These are phyloP conservation scores for Drosophila prostipennis DNA, from an alignment of 2,888 invertebrate genomes.

Conservation along the genomic window DNA sequence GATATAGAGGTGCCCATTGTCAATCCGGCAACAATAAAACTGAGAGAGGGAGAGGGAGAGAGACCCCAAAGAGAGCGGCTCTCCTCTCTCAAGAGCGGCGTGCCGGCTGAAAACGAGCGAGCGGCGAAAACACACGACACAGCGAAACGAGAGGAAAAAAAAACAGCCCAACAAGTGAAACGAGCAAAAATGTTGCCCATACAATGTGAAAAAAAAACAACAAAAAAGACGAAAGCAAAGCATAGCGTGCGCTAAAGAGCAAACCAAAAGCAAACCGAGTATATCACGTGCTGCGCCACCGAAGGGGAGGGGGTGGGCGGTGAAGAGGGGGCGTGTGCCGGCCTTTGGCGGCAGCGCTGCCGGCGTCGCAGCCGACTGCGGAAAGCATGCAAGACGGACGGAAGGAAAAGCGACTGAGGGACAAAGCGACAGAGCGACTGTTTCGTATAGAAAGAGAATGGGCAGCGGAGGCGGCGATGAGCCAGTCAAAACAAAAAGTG, in stretches of 20 bases:
- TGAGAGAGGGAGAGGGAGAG: constrained; percentile 20
- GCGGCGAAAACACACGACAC: constrained; percentile 25
- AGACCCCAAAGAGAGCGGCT: constrained; percentile 13
- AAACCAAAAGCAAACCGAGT: constrained; percentile 72
- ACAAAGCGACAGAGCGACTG: constrained; percentile 41
- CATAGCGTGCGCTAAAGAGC: constrained; percentile 73
- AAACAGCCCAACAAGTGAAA: constrained; percentile 78
- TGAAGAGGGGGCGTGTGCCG: constrained; percentile 58
- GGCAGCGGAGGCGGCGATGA: constrained; percentile 50
- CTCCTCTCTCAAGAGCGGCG: constrained; percentile 16
- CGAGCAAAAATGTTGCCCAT: constrained; percentile 43
- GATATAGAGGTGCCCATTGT: constrained; percentile 62
- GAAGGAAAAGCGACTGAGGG: constrained; percentile 30
- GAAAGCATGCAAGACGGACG: constrained; percentile 5
- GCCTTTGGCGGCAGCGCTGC: constrained; percentile 76
- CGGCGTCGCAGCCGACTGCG: constrained; percentile 58
- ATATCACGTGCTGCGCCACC: constrained; percentile 72
- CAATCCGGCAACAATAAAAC: constrained; percentile 50
- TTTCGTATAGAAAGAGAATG: constrained; percentile 73
- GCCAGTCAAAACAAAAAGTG: constrained; percentile 74
- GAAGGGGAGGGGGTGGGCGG: constrained; percentile 18
- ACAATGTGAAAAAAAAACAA: constrained; percentile 49
- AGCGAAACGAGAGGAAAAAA: constrained; percentile 48
- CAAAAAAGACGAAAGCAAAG: constrained; percentile 65
- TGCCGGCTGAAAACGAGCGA: constrained; percentile 45